A percentile compares a stretch with the other conserved stretches of the same genome.
These are phyloP conservation scores for Channa maculata DNA, from an alignment of 2,113 vertebrate species.

Conservation along the genomic window DNA sequence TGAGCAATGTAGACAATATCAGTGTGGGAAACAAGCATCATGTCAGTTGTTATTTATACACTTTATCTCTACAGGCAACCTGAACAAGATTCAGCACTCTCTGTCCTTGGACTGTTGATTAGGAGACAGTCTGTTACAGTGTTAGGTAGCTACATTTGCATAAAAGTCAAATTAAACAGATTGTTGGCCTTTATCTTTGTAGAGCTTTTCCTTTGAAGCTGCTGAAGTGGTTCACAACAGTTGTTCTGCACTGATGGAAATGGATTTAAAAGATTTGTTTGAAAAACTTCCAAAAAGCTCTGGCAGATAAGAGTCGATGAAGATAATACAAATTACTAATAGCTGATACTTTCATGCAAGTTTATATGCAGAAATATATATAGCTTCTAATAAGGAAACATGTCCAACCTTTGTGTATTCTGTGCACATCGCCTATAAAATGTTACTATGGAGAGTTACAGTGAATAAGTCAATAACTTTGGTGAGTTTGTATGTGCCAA, in stretches of 20 bases:
- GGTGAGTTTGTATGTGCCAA: constrained; percentile 17
- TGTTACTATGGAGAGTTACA: constrained; percentile 27
- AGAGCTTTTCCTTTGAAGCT: constrained; percentile 8
- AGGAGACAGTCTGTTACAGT: background rate
- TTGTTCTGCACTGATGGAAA: constrained; percentile 1
- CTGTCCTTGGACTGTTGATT: background rate
- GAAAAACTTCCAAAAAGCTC: background rate
- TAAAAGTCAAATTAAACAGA: constrained; percentile 11
- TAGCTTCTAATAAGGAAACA: no score
- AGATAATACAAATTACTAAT: background rate
- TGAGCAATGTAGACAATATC: background rate
- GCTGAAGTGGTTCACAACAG: background rate
- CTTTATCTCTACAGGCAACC: no score
- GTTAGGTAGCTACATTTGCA: background rate
- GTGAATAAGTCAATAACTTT: constrained; percentile 35
- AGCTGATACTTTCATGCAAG: background rate
- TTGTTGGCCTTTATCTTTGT: background rate
- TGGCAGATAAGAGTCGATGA: background rate
- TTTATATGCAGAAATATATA: background rate
- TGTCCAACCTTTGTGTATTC: no score
- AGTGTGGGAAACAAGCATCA: background rate
- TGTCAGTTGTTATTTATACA: background rate
- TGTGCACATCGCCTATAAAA: no score
- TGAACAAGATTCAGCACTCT: background rate
- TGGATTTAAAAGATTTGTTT: background rate